A percentile compares a stretch with the other conserved stretches of the same genome.
These are phyloP conservation scores for Drosophila kanekoi DNA, from an alignment of 2,888 invertebrate genomes.

Conservation along the genomic window DNA sequence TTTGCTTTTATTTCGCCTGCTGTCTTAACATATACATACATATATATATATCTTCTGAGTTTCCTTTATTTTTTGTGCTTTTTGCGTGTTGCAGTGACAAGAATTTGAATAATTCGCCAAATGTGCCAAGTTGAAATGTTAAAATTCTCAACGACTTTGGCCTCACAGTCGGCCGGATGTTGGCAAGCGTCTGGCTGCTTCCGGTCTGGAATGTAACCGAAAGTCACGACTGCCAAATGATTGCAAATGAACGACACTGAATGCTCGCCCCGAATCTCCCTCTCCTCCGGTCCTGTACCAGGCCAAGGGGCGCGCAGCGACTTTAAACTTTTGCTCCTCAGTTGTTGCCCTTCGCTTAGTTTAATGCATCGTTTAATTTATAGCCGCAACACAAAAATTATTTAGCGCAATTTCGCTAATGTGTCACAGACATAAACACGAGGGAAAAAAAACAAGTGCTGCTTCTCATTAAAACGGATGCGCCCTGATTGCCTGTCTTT, in stretches of 20 bases:
- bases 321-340: slow-evolving; percentile 40
- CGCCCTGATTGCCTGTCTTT: slow-evolving; percentile 16
- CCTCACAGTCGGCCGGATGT: slow-evolving; percentile 55
- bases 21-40: not conserved
- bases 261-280: slow-evolving; percentile 14
- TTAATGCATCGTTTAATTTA: slow-evolving; percentile 79
- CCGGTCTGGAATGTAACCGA: slow-evolving; percentile 66
- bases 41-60: slow-evolving; percentile 17
- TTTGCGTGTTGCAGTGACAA: slow-evolving; percentile 73
- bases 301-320: slow-evolving; percentile 4
- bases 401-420: slow-evolving; percentile 74
- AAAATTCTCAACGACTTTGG: slow-evolving; percentile 68
- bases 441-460: slow-evolving; percentile 31
- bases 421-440: slow-evolving; percentile 62
- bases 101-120: slow-evolving; percentile 80
- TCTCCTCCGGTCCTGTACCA: too few relatives aligned
- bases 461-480: slow-evolving; percentile 37
- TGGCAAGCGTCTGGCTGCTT: slow-evolving; percentile 72
- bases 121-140: slow-evolving; percentile 81
- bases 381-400: slow-evolving; percentile 62
- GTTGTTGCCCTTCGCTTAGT: slow-evolving; percentile 21
- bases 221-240: slow-evolving; percentile 77
- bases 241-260: slow-evolving; percentile 75
- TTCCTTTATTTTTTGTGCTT: slow-evolving; percentile 16
- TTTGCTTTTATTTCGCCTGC: slow-evolving; percentile 45